phyloP scores from a whole-genome alignment of 1,140 invertebrate genomes.

The Eulimnadia texana region DNA sequence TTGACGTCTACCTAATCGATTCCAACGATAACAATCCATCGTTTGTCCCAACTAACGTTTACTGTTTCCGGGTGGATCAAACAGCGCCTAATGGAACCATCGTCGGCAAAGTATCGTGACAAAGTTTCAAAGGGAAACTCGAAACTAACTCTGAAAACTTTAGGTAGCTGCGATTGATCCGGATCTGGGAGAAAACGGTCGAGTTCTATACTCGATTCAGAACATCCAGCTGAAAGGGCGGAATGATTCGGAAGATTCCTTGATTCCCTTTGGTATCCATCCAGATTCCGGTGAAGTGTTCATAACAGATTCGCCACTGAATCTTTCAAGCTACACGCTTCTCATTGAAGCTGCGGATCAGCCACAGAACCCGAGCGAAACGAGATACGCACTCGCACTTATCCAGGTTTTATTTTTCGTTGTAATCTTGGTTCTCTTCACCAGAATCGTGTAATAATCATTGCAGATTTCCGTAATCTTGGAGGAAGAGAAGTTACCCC shows the following conservation, averaged over 20 bases:
- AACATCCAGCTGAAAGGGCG: constrained; percentile 43
- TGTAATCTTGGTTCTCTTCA: no score
- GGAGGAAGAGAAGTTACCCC: constrained; percentile 40
- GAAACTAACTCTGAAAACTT: not conserved
- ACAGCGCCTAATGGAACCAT: constrained; percentile 47
- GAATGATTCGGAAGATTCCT: constrained; percentile 25
- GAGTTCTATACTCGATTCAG: constrained; percentile 60
- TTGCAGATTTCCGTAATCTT: not conserved
- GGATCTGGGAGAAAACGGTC: constrained; percentile 61
- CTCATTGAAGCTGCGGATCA: constrained; percentile 69
- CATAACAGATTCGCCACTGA: constrained; percentile 47
- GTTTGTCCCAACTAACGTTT: constrained; percentile 65
- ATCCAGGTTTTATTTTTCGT: constrained; percentile 61
- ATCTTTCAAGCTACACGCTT: constrained; percentile 52
- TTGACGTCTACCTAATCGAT: constrained; percentile 64
- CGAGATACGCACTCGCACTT: constrained; percentile 61
- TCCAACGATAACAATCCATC: constrained; percentile 75
- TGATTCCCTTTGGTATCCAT: constrained; percentile 49
- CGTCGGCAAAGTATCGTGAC: constrained; percentile 53
- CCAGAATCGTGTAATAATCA: not conserved
- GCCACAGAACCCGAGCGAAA: constrained; percentile 61
- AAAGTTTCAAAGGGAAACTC: no score
- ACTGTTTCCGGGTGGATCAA: constrained; percentile 53
- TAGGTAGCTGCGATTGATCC: constrained; percentile 58
- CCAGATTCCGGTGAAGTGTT: constrained; percentile 49